phyloP scores from a whole-genome alignment of 1,140 invertebrate species.

The Cydia strobilella region DNA sequence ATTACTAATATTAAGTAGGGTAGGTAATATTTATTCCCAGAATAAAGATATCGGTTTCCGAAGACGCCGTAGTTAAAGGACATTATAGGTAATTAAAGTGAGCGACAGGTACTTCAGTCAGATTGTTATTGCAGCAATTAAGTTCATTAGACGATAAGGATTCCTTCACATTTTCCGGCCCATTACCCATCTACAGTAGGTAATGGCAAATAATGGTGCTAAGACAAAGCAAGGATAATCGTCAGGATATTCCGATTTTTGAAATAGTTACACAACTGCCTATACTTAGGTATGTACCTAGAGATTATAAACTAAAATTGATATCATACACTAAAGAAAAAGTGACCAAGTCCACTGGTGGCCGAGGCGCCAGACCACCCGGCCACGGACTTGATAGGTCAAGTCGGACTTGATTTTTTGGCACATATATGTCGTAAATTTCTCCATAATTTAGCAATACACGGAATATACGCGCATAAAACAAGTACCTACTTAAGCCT shows the following conservation, averaged over 20 bases:
- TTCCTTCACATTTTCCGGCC: not conserved
- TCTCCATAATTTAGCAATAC: not conserved
- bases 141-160: not conserved
- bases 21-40: not conserved
- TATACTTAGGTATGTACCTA: too few species aligned
- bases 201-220: not conserved
- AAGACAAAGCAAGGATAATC: not conserved
- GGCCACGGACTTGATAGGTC: too few species aligned
- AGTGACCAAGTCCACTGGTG: too few species aligned
- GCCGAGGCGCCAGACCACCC: too few species aligned
- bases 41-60: not conserved
- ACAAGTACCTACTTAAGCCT: not conserved
- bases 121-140: conserved; percentile 3
- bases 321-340: too few species aligned
- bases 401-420: not conserved
- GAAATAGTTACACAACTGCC: too few species aligned
- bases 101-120: not conserved
- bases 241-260: too few species aligned
- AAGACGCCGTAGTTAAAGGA: not conserved
- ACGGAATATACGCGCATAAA: not conserved
- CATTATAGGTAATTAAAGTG: conserved; percentile 4
- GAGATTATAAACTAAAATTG: too few species aligned
- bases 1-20: not conserved
- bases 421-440: not conserved
- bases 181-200: not conserved